Evolutionary conservation across 2,888 invertebrate genomes (phyloP).

Genomic region (Pachydiplax longipennis): DNA sequence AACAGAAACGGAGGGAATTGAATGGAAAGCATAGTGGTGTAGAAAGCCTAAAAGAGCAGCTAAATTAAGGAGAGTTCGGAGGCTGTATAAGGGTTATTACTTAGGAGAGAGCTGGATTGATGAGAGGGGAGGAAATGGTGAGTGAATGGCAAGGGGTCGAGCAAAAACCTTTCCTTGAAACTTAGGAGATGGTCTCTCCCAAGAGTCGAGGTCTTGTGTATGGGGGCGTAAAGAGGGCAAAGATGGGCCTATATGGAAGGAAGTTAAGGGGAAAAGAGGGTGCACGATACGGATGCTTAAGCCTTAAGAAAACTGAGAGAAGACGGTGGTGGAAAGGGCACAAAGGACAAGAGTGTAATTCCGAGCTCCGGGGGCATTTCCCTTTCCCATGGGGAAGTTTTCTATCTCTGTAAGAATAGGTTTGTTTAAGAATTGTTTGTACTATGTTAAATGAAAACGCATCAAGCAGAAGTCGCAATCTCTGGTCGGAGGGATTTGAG

Average conservation of each 20-base stretch:
- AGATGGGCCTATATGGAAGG: background rate
- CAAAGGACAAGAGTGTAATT: background rate
- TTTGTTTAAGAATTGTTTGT: too few relatives aligned
- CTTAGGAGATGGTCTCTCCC: too few relatives aligned
- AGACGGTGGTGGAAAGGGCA: background rate
- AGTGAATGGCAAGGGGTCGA: too few relatives aligned
- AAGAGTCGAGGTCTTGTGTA: background rate
- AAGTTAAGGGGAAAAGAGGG: background rate
- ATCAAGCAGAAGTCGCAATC: background rate
- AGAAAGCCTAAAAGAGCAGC: background rate
- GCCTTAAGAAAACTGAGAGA: background rate
- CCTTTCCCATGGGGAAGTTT: too few relatives aligned
- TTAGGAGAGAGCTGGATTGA: background rate
- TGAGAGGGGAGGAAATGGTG: background rate
- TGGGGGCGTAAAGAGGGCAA: background rate
- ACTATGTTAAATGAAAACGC: background rate
- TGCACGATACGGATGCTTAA: background rate
- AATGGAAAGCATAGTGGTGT: background rate
- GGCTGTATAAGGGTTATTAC: background rate
- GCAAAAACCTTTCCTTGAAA: too few relatives aligned
- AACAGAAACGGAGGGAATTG: background rate
- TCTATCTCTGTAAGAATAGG: too few relatives aligned
- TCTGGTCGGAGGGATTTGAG: too few relatives aligned
- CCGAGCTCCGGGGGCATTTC: background rate
- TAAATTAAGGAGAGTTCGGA: background rate